These are phyloP conservation scores for Hycleus cichorii DNA, from an alignment of 1,140 invertebrate species.

Conservation along the genomic window DNA sequence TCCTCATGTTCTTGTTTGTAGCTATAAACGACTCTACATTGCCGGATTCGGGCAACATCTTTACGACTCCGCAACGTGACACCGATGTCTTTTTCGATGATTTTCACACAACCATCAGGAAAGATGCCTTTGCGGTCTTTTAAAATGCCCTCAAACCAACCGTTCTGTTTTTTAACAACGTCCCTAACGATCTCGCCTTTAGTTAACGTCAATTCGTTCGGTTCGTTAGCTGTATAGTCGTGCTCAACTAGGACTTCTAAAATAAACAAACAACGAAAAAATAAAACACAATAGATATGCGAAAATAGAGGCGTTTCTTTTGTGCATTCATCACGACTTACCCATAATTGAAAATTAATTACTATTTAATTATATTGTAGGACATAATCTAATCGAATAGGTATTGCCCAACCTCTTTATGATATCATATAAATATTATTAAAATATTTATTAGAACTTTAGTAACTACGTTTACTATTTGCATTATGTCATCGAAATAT, in stretches of 20 bases:
- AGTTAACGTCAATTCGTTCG: constrained; percentile 75
- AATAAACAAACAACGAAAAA: constrained; percentile 34
- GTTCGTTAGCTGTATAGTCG: constrained; percentile 71
- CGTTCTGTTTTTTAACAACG: constrained; percentile 76
- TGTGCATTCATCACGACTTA: too few species aligned
- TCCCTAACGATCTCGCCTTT: constrained; percentile 86
- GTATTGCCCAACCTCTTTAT: constrained; percentile 6
- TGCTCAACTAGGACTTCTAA: constrained; percentile 75
- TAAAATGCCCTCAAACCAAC: constrained; percentile 96
- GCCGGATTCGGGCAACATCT: constrained; percentile 43
- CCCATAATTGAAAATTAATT: not conserved
- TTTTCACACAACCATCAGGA: constrained; percentile 92
- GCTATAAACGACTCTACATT: constrained; percentile 80
- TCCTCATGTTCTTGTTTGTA: constrained; percentile 89
- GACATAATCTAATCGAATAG: constrained; percentile 1
- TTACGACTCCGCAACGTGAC: constrained; percentile 27
- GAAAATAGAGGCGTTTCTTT: too few species aligned
- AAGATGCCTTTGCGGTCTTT: constrained; percentile 87
- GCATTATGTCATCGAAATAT: not conserved
- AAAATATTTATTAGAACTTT: constrained; percentile 9
- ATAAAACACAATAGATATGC: too few species aligned
- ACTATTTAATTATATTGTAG: constrained; percentile 4
- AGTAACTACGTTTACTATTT: constrained; percentile 19
- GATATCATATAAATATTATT: constrained; percentile 16
- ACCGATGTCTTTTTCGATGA: constrained; percentile 41